Base-by-base conservation (phyloP, 2,113 vertebrate species). In the Leptocoma aspasia region DNA sequence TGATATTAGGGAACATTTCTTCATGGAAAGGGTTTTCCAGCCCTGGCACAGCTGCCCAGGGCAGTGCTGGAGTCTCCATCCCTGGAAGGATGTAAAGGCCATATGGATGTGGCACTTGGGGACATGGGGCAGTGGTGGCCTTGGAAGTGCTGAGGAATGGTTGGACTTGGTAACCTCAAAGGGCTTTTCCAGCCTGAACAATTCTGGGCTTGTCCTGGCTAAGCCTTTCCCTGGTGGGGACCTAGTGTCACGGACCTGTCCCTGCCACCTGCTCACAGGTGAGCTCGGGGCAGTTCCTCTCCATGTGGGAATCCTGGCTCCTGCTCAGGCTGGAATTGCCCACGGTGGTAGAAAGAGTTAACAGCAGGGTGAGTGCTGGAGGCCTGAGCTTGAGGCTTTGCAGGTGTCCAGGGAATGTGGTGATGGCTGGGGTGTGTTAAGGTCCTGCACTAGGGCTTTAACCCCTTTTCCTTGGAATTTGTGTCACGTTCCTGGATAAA, bases 21-120 rank as follows among this genome's bases (percentile, higher is more conserved):
- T 10, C n/a, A 4, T n/a, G 8, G 31, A 7, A 31, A 37, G 18
- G 1, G 2, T 0, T 9, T 28, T 7, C 13, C 11, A 15, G 27
- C 4, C 2, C 22, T 44, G 68, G 37, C 27, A 33, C 18, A 44
- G 52, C 69, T 68, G 60, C 11, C 39, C 53, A 41, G 45, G 45
- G 24, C 39, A 41, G 39, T 0, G 39, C 0, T 47, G 78, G 39
- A 41, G 31, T 31, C 20, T 21, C 27, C 52, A 21, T 73, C 37
- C 45, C 52, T 66, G 60, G 0, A 9, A 28, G 37, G 44, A 9
- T 68, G 1, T 21, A 30, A 45, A 0, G 1, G 16, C 45, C 7
- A 0, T 7, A 10, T 54, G 70, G 41, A 42, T 61, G 54, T 76
- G 54, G 31, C 35, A 31, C 30, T 1, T 47, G 41, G 21, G 30